Conservation (phyloP, 2,888 invertebrate species). For the Lithophane ornitopus region DNA sequence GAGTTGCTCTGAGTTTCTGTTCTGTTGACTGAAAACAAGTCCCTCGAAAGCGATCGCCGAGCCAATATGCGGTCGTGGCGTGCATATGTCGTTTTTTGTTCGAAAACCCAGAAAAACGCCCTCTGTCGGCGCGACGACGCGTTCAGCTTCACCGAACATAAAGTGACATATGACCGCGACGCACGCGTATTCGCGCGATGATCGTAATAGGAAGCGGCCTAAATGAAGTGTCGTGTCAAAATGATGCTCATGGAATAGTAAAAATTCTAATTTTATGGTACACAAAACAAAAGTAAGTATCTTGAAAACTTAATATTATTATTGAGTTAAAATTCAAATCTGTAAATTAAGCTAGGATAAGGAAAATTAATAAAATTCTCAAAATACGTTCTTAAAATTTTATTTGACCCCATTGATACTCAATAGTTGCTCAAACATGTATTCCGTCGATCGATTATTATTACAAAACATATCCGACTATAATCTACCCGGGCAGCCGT, state of each 20-base stretch:
- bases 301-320: background rate
- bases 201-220: too few relatives aligned
- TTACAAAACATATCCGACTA: conserved; percentile 78
- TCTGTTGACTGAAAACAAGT: too few relatives aligned
- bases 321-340: conserved; percentile 27
- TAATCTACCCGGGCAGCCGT: conserved; percentile 76
- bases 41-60: too few relatives aligned
- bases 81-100: too few relatives aligned
- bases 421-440: conserved; percentile 86
- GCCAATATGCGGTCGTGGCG: too few relatives aligned
- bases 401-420: conserved; percentile 90
- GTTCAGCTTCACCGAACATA: too few relatives aligned
- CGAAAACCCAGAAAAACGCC: too few relatives aligned
- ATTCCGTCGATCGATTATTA: conserved; percentile 78
- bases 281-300: background rate
- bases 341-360: conserved; percentile 44
- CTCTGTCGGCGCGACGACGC: too few relatives aligned
- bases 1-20: too few relatives aligned
- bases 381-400: conserved; percentile 86
- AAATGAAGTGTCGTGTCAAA: background rate
- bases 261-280: background rate
- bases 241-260: background rate
- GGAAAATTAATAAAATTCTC: conserved; percentile 57
- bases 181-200: too few relatives aligned
- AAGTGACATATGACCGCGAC: too few relatives aligned